A percentile compares a stretch with the other conserved stretches of the same genome.
Evolutionary conservation across 2,113 vertebrate species (phyloP).

Genomic region (Malaclemys terrapin): DNA sequence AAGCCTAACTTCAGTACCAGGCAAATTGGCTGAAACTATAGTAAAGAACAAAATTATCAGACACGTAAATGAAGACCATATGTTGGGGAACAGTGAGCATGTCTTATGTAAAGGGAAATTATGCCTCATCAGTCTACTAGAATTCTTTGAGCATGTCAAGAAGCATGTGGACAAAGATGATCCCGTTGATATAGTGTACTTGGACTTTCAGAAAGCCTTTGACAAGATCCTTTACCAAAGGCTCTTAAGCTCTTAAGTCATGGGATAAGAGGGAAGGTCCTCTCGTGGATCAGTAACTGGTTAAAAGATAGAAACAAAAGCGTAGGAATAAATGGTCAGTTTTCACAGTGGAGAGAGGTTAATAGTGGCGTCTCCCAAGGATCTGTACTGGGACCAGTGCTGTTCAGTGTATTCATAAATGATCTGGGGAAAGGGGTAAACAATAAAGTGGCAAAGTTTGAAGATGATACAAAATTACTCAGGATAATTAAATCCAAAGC

Average conservation of each 20-base stretch:
- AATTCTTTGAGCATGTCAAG: neutral
- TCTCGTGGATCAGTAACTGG: neutral
- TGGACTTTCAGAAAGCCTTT: neutral
- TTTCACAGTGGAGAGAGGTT: neutral
- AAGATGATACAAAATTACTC: too few species aligned
- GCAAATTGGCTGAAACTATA: neutral
- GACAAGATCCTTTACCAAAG: neutral
- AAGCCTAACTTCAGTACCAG: neutral
- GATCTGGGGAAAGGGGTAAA: too few species aligned
- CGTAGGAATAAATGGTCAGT: neutral
- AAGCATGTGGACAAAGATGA: neutral
- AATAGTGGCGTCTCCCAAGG: neutral
- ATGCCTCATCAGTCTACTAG: neutral
- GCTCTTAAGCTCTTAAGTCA: neutral
- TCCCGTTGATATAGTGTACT: neutral
- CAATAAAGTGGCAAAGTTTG: too few species aligned
- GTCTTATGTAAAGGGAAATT: neutral
- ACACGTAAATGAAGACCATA: neutral
- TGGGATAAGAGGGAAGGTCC: neutral
- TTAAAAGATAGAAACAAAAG: neutral
- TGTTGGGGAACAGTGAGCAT: neutral
- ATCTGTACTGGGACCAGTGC: too few species aligned
- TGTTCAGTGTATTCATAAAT: too few species aligned
- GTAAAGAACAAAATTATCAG: neutral
- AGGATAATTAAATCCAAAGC: too few species aligned